These are phyloP conservation scores for Macrobrachium rosenbergii DNA, from an alignment of 1,140 invertebrate genomes.

Conservation along the genomic window DNA sequence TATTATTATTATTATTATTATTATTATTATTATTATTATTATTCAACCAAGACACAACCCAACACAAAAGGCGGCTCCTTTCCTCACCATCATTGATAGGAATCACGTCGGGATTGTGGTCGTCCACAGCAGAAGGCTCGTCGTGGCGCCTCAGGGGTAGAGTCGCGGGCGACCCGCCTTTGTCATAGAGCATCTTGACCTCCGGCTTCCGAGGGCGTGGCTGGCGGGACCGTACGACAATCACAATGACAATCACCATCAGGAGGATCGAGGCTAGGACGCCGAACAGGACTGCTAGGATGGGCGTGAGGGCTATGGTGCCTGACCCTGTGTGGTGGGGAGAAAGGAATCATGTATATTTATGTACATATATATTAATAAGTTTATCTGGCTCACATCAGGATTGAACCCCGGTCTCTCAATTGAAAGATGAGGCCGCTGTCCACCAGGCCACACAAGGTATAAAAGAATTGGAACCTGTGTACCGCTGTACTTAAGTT, in stretches of 20 bases:
- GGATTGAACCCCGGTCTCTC: no score
- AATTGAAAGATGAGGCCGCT: no score
- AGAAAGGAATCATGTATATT: neutral
- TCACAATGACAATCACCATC: conserved; percentile 80
- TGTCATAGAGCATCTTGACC: conserved; percentile 74
- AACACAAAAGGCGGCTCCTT: no score
- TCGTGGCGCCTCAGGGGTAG: conserved; percentile 68
- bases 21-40: no score
- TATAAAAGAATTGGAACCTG: no score
- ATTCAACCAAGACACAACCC: no score
- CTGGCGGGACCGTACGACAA: conserved; percentile 77
- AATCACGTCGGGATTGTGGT: conserved; percentile 83
- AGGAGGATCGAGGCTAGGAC: conserved; percentile 79
- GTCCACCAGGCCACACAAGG: no score
- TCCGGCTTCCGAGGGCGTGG: conserved; percentile 71
- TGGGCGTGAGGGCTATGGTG: conserved; percentile 75
- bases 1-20: no score
- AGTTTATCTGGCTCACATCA: no score
- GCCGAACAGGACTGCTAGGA: conserved; percentile 80
- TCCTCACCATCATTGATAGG: conserved; percentile 78
- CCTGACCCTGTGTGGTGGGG: neutral
- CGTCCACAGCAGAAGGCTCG: conserved; percentile 73
- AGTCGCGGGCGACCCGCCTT: conserved; percentile 7
- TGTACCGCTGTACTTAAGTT: no score
- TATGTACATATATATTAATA: neutral